These are phyloP conservation scores for Tenodera sinensis DNA, from an alignment of 2,888 invertebrate species.

Conservation along the genomic window DNA sequence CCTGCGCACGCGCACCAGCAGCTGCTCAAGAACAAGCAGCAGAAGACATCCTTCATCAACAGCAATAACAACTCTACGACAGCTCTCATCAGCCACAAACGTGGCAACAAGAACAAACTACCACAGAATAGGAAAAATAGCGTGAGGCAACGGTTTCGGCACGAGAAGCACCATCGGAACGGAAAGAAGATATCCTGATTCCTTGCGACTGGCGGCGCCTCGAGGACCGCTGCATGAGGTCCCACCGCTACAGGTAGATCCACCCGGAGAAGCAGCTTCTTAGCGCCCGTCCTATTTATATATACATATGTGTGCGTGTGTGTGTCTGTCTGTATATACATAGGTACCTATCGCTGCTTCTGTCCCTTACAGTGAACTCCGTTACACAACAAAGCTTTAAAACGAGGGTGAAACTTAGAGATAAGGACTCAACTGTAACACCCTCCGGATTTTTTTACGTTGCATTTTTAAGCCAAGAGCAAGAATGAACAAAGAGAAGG, in stretches of 20 bases:
- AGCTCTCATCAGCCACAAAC: slow-evolving; percentile 38
- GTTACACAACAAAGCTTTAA: neutral
- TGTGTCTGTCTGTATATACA: too few relatives aligned
- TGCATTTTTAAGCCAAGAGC: neutral
- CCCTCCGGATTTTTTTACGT: neutral
- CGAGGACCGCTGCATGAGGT: slow-evolving; percentile 12
- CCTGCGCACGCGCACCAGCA: slow-evolving; percentile 22
- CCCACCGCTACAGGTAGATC: slow-evolving; percentile 1
- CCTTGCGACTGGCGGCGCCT: slow-evolving; percentile 3
- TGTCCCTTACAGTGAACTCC: neutral
- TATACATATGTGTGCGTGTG: neutral
- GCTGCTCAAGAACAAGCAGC: neutral
- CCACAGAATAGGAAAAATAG: slow-evolving; percentile 1
- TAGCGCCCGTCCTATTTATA: neutral
- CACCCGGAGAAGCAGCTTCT: neutral
- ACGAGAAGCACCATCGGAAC: slow-evolving; percentile 14
- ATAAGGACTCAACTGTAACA: neutral
- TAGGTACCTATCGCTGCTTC: neutral
- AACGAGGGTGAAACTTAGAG: neutral
- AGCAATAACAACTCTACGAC: slow-evolving; percentile 47
- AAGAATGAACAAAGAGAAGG: neutral
- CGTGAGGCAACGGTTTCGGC: neutral
- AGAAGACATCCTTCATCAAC: neutral
- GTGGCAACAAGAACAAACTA: slow-evolving; percentile 2
- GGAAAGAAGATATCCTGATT: neutral